Evolutionary conservation across 2,797 vertebrate genomes (phyloP).

Genomic region (Chelidonichthys spinosus): DNA sequence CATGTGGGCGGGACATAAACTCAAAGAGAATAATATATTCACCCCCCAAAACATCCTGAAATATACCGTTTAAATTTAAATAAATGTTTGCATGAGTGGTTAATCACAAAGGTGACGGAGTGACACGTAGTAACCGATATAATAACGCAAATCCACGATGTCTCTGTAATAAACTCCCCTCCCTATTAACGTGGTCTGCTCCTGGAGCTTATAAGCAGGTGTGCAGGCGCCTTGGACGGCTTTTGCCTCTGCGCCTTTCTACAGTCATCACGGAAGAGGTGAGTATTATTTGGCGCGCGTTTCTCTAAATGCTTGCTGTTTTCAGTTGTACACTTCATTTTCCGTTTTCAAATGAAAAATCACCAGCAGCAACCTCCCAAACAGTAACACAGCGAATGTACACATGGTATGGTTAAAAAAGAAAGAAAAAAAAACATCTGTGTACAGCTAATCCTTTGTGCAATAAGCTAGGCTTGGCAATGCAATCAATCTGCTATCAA

Average conservation of each 20-base stretch:
- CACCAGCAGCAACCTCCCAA: neutral
- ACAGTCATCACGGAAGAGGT: neutral
- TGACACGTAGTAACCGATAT: neutral
- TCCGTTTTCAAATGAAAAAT: neutral
- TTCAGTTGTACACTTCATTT: neutral
- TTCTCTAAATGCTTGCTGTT: neutral
- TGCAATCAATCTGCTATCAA: slow-evolving; percentile 1
- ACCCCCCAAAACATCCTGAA: rapidly evolving
- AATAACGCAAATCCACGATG: rapidly evolving
- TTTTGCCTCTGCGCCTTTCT: rapidly evolving
- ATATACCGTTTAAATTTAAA: neutral
- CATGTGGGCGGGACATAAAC: neutral
- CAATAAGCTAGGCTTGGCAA: neutral
- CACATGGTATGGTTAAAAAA: neutral
- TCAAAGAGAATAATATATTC: neutral
- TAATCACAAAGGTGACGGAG: rapidly evolving
- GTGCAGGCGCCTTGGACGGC: rapidly evolving
- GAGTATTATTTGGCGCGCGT: neutral
- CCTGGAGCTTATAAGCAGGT: slow-evolving; percentile 32
- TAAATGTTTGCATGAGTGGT: rapidly evolving
- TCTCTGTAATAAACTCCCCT: neutral
- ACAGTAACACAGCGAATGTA: neutral
- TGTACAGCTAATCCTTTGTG: neutral
- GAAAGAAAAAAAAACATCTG: neutral
- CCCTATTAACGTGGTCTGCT: slow-evolving; percentile 19